These are phyloP conservation scores for Ellobium chinense DNA, from an alignment of 2,888 invertebrate species.

Conservation along the genomic window DNA sequence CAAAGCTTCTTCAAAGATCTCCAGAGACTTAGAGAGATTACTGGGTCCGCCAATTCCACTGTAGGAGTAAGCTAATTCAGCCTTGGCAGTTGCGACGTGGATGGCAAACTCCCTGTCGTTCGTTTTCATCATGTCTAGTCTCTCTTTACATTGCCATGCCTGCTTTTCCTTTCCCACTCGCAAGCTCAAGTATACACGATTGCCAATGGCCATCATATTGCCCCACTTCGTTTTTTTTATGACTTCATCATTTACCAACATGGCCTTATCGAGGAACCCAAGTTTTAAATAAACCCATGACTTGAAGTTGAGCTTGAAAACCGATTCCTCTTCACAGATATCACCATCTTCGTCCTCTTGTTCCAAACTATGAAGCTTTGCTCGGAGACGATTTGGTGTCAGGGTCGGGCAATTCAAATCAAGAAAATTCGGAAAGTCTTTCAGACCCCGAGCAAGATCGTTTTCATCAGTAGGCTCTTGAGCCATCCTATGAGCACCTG, in stretches of 20 bases:
- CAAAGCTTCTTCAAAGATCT: background rate
- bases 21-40: background rate
- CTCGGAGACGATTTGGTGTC: background rate
- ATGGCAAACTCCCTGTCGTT: background rate
- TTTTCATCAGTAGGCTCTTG: no score
- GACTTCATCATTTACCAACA: background rate
- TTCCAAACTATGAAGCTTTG: background rate
- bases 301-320: conserved; percentile 1
- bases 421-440: background rate
- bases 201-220: background rate
- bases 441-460: no score
- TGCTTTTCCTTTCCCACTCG: background rate
- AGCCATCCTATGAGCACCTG: no score
- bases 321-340: background rate
- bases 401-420: background rate
- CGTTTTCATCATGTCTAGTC: background rate
- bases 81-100: background rate
- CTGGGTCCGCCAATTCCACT: conserved; percentile 11
- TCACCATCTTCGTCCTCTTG: background rate
- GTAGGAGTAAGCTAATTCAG: background rate
- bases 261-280: background rate
- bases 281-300: background rate
- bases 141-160: background rate
- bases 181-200: background rate
- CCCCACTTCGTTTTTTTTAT: background rate